Evolutionary conservation across 2,113 vertebrate species (phyloP).

Genomic region (Solenodon paradoxus): DNA sequence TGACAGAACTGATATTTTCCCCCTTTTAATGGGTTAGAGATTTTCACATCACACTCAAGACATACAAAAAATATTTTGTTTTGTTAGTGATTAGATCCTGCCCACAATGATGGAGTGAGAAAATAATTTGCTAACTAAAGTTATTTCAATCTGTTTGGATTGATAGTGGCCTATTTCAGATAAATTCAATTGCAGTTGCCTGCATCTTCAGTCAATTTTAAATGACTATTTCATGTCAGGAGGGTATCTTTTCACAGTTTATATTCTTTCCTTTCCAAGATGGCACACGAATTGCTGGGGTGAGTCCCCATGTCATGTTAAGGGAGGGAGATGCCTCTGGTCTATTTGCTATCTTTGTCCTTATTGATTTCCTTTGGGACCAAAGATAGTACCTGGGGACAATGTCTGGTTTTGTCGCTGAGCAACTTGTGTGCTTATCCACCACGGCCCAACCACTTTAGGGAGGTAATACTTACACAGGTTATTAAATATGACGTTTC

Average conservation of each 20-base stretch:
- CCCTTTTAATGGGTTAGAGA: neutral
- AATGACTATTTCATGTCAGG: conserved; percentile 9
- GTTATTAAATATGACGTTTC: neutral
- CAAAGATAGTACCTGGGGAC: neutral
- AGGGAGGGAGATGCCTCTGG: neutral
- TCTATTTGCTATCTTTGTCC: neutral
- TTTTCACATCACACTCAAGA: neutral
- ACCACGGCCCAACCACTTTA: neutral
- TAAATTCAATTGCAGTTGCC: neutral
- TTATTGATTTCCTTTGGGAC: neutral
- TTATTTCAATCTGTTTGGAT: neutral
- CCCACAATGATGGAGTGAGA: neutral
- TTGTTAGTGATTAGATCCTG: neutral
- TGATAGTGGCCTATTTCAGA: neutral
- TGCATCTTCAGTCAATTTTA: conserved; percentile 11
- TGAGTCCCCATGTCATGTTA: neutral
- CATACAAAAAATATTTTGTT: neutral
- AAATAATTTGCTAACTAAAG: neutral
- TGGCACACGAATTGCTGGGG: neutral
- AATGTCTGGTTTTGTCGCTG: neutral
- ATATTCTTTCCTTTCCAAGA: neutral
- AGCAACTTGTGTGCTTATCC: neutral
- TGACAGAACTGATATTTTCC: neutral
- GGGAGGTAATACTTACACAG: too few relatives aligned
- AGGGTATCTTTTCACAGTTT: neutral